Evolutionary conservation across 1,140 invertebrate species (phyloP).

Genomic region (Diuraphis noxia): DNA sequence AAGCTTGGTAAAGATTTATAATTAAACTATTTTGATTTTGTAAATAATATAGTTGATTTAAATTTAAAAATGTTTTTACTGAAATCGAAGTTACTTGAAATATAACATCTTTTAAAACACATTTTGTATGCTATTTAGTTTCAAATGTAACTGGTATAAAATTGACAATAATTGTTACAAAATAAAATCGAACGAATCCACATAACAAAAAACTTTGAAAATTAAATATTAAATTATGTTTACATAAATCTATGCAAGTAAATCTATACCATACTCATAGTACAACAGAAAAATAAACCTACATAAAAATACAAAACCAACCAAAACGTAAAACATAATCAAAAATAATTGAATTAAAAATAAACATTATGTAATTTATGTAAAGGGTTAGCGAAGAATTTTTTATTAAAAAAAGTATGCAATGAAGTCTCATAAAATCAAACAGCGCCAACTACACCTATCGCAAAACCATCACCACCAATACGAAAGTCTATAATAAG

Average conservation of each 20-base stretch:
- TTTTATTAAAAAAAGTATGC: background rate
- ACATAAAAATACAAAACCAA: background rate
- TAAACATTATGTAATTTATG: background rate
- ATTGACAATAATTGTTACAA: background rate
- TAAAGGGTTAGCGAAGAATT: background rate
- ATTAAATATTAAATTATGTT: background rate
- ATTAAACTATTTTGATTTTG: too few relatives aligned
- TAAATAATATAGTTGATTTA: too few relatives aligned
- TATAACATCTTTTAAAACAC: too few relatives aligned
- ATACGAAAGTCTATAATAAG: background rate
- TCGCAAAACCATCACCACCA: background rate
- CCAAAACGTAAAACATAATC: background rate
- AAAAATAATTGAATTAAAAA: background rate
- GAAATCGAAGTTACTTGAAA: background rate
- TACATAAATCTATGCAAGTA: background rate
- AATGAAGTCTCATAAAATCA: background rate
- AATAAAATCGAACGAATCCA: background rate
- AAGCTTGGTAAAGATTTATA: background rate
- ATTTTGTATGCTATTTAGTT: background rate
- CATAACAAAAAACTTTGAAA: background rate
- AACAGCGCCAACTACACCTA: background rate
- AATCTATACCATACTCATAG: background rate
- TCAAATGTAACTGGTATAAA: background rate
- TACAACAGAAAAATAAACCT: background rate
- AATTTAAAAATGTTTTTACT: background rate